Conservation (phyloP, 1,140 invertebrate species). For the Drosophila arawakana region DNA sequence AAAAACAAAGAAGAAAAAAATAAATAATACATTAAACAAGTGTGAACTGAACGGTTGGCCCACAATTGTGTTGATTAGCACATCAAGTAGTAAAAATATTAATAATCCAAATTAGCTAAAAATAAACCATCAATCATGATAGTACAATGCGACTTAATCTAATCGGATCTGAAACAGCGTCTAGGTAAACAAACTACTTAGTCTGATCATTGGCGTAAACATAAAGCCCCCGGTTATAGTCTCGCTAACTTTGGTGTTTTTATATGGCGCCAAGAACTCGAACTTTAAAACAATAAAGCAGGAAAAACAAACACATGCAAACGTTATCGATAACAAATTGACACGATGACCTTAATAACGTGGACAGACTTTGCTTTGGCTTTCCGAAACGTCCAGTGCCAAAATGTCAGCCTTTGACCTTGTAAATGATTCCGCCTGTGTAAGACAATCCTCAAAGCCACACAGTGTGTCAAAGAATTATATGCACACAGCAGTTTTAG, state of each 20-base stretch:
- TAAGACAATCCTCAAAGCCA: constrained; percentile 9
- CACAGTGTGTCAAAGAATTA: constrained; percentile 26
- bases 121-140: constrained; percentile 78
- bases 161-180: constrained; percentile 72
- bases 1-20: constrained; percentile 3
- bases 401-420: constrained; percentile 52
- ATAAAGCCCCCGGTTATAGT: not conserved
- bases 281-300: constrained; percentile 7
- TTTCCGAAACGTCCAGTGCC: constrained; percentile 33
- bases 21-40: not conserved
- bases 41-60: constrained; percentile 16
- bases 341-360: constrained; percentile 66
- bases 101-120: constrained; percentile 75
- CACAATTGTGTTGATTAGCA: constrained; percentile 45
- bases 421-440: constrained; percentile 32
- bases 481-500: not conserved
- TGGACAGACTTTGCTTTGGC: constrained; percentile 23
- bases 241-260: constrained; percentile 24
- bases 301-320: constrained; percentile 14
- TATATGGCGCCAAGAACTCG: constrained; percentile 16
- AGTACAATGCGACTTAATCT: constrained; percentile 64
- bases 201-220: constrained; percentile 23
- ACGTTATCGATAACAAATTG: constrained; percentile 62
- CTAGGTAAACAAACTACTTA: constrained; percentile 74
- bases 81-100: constrained; percentile 60